Base-by-base conservation (phyloP, 1,140 invertebrate genomes). In the Megalonaias nervosa region DNA sequence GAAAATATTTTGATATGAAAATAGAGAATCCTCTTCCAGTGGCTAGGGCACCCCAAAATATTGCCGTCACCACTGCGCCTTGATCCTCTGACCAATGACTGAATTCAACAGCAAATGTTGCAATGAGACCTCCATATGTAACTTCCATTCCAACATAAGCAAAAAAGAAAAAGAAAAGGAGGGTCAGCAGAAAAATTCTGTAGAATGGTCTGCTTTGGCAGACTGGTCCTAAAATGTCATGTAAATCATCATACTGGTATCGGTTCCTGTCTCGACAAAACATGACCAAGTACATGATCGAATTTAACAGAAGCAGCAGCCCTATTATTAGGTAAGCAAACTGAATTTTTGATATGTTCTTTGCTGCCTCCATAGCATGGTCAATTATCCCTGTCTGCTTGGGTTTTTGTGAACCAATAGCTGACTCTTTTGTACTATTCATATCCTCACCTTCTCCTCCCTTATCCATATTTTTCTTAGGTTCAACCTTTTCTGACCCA, bases 21-120 rank as follows among this genome's bases (percentile, higher is more conserved):
- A 93, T 91, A 38, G 89, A 89, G 13, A 90, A 76, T 68, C 91
- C 91, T 56, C 92, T 83, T 5, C 90, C 90, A 21, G 89, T 79
- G 17, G 92, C 91, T 48, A 93, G 87, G 6, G 89, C 86, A 9
- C 91, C 92, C 92, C 92, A 93, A 78, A 92, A 93, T 14, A 91
- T 75, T 15, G 91, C 89, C 6, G 91, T 89, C 57, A 92, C 80
- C 65, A 88, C 87, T 5, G 89, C 87, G 16, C 90, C 91, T 58
- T 86, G 83, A 6, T 84, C 73, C 68, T 89, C 86, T 12, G 82
- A 81, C 82, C 89, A 90, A 73, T 87, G 80, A 38, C 84, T 79
- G 61, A 87, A 85, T 23, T 86, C 77, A 56, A 90, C 84, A 56
- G 89, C 84, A 81, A 92, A 92, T 13, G 89, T 88, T 59, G 90